Evolutionary conservation across 1,140 invertebrate genomes (phyloP).

Genomic region (Papilio machaon): DNA sequence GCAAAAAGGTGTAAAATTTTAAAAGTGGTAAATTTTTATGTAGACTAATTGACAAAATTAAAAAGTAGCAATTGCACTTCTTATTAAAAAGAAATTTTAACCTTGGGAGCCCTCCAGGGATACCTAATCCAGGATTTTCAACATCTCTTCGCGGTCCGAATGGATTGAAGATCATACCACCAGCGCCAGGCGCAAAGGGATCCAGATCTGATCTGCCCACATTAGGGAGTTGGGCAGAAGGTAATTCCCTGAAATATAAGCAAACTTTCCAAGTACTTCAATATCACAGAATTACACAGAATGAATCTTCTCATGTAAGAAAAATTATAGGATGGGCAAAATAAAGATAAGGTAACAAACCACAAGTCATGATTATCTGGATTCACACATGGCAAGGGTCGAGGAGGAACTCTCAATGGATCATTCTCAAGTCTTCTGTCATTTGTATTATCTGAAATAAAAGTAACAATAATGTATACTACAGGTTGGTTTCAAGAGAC

Average conservation of each 20-base stretch:
- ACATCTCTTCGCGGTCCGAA: conserved; percentile 70
- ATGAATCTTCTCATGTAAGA: background rate
- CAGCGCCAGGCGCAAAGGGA: conserved; percentile 85
- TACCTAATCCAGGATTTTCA: conserved; percentile 79
- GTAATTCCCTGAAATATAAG: conserved; percentile 57
- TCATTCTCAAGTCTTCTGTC: conserved; percentile 55
- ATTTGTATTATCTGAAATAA: conserved; percentile 50
- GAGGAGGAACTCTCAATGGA: conserved; percentile 56
- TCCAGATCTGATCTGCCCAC: conserved; percentile 88
- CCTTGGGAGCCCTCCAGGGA: conserved; percentile 83
- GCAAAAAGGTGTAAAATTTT: no score
- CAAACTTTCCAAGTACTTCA: background rate
- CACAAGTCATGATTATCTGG: conserved; percentile 58
- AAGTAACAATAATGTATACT: background rate
- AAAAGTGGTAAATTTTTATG: no score
- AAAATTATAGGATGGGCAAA: background rate
- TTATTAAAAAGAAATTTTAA: conserved; percentile 46
- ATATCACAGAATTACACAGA: no score
- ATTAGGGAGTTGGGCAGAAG: conserved; percentile 64
- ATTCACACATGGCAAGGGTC: conserved; percentile 49
- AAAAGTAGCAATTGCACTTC: background rate
- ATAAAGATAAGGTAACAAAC: conserved; percentile 32
- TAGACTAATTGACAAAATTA: no score
- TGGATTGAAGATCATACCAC: conserved; percentile 91
- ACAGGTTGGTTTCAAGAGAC: background rate